phyloP scores from a whole-genome alignment of 2,888 invertebrate genomes.

The Dryadula phaetusa region DNA sequence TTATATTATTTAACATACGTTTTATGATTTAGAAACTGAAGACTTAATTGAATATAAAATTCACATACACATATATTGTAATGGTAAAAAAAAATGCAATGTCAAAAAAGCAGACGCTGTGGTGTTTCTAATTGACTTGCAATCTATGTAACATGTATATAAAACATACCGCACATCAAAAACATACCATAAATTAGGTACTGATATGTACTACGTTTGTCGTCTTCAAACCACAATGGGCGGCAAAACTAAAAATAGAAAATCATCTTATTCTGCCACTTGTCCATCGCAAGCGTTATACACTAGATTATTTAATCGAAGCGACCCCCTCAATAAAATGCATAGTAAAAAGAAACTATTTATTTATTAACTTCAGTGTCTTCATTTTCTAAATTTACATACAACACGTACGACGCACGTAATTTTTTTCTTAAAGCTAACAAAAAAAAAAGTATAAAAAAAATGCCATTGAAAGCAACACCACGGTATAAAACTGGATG shows the following conservation, averaged over 20 bases:
- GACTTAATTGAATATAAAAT: conserved; percentile 6
- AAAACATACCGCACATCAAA: conserved; percentile 50
- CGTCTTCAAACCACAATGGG: conserved; percentile 75
- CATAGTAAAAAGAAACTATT: conserved; percentile 40
- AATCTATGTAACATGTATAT: conserved; percentile 55
- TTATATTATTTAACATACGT: conserved; percentile 11
- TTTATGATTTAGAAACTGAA: conserved; percentile 22
- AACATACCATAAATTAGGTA: conserved; percentile 62
- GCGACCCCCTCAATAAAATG: conserved; percentile 47
- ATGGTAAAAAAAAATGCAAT: conserved; percentile 16
- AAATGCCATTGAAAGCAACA: conserved; percentile 49
- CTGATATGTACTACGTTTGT: conserved; percentile 52
- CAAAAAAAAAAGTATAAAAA: conserved; percentile 51
- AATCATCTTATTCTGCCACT: conserved; percentile 47
- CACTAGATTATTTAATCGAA: neutral
- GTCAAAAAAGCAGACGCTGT: conserved; percentile 43
- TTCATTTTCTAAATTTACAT: conserved; percentile 46
- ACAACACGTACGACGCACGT: conserved; percentile 46
- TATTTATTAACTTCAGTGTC: conserved; percentile 45
- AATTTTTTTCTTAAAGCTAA: conserved; percentile 53
- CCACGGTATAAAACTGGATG: conserved; percentile 51
- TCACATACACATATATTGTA: neutral
- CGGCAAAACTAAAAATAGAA: conserved; percentile 80
- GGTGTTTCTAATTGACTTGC: conserved; percentile 56
- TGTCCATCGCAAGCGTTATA: neutral